Percentiles rank a stretch among this genome's conserved stretches.
These are phyloP conservation scores for Andrena dorsata DNA, from an alignment of 2,888 invertebrate genomes.

Conservation along the genomic window DNA sequence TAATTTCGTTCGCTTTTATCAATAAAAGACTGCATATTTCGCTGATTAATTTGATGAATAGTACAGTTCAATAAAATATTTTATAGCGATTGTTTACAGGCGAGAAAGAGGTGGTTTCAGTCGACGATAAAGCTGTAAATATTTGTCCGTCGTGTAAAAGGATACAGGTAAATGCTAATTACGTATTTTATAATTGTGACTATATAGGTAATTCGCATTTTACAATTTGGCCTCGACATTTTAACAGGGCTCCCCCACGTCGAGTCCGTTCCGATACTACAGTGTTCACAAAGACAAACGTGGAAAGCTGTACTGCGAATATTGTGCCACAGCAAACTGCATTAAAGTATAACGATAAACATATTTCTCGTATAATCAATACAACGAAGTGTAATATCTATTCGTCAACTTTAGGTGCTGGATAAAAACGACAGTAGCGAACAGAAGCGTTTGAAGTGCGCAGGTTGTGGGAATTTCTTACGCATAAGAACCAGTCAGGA, in stretches of 20 bases:
- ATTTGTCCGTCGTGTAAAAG: slow-evolving; percentile 31
- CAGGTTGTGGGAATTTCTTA: slow-evolving; percentile 18
- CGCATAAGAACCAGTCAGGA: background rate
- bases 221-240: background rate
- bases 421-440: background rate
- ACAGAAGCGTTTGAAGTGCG: slow-evolving; percentile 28
- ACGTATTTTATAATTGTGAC: no score
- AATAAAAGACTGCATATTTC: background rate
- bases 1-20: background rate
- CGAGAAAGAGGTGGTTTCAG: background rate
- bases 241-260: slow-evolving; percentile 1
- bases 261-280: slow-evolving; percentile 22
- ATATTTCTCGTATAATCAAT: background rate
- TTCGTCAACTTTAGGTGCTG: slow-evolving; percentile 12
- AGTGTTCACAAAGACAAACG: slow-evolving; percentile 44
- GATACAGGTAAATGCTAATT: slow-evolving; percentile 34
- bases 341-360: slow-evolving; percentile 30
- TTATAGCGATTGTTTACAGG: slow-evolving; percentile 20
- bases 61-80: slow-evolving; percentile 12
- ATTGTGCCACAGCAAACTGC: slow-evolving; percentile 40
- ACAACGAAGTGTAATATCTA: background rate
- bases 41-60: background rate
- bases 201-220: background rate
- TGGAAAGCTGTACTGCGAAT: slow-evolving; percentile 58
- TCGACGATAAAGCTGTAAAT: background rate